Conservation (phyloP, 2,797 vertebrate genomes). For the Eulemur mongoz region DNA sequence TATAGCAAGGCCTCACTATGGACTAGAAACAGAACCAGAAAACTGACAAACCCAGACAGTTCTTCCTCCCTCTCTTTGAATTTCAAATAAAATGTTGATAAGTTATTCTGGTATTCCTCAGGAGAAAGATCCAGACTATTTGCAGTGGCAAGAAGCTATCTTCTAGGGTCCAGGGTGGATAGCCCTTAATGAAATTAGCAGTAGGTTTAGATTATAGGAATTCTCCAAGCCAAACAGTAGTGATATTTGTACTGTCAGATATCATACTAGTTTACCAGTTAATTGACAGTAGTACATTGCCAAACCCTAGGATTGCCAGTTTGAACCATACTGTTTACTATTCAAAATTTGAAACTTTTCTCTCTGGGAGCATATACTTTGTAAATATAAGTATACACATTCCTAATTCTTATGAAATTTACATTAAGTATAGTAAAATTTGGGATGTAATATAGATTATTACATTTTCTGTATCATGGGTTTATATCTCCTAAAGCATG, state of each 20-base stretch:
- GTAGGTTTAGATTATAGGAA: background rate
- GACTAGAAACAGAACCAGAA: background rate
- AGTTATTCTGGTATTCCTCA: slow-evolving; percentile 14
- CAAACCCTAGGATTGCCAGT: background rate
- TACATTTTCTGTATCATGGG: background rate
- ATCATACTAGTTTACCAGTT: background rate
- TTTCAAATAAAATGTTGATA: background rate
- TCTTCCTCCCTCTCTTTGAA: background rate
- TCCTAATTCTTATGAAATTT: slow-evolving; percentile 23
- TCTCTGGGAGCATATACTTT: slow-evolving; percentile 32
- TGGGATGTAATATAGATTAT: background rate
- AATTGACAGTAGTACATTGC: background rate
- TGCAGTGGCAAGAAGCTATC: background rate
- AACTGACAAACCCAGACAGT: background rate
- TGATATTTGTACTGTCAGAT: slow-evolving; percentile 17
- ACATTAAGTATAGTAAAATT: background rate
- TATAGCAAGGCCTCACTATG: background rate
- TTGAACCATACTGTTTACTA: slow-evolving; percentile 19
- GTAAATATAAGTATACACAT: background rate
- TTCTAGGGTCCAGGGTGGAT: background rate
- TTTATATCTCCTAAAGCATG: background rate
- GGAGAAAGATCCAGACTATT: background rate
- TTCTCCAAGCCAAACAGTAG: background rate
- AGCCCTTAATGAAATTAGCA: background rate
- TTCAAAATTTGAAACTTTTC: slow-evolving; percentile 37